Percentiles rank a stretch among this genome's conserved stretches.
These are phyloP conservation scores for Heliconius aoede DNA, from an alignment of 2,888 invertebrate genomes.

Conservation along the genomic window DNA sequence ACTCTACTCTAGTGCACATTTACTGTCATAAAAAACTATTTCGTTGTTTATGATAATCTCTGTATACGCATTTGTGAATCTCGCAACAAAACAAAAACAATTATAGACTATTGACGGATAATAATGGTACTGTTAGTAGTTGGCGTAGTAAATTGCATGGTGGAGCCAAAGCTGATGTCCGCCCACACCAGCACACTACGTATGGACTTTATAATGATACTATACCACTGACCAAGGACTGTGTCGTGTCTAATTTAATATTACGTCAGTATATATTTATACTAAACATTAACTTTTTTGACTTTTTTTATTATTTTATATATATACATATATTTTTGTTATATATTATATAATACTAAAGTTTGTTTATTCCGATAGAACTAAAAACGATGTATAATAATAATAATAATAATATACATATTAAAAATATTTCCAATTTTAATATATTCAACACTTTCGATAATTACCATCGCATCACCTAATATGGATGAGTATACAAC, in stretches of 20 bases:
- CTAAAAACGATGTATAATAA: no score
- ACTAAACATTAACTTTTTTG: background rate
- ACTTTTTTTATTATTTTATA: no score
- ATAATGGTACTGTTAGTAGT: constrained; percentile 50
- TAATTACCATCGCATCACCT: background rate
- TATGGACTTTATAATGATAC: constrained; percentile 45
- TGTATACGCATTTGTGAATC: constrained; percentile 7
- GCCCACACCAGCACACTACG: constrained; percentile 44
- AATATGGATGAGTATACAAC: constrained; percentile 10
- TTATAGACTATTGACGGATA: constrained; percentile 46
- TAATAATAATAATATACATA: background rate
- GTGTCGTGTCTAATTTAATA: constrained; percentile 33
- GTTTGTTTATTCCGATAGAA: no score
- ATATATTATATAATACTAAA: no score
- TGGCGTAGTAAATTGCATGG: constrained; percentile 50
- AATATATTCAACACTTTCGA: constrained; percentile 9
- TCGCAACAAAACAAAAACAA: constrained; percentile 39
- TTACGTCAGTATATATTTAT: background rate
- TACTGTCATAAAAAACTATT: background rate
- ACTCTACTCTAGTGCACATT: background rate
- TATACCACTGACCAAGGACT: constrained; percentile 42
- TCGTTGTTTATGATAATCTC: background rate
- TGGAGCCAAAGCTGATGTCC: constrained; percentile 48
- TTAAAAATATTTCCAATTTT: background rate
- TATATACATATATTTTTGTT: no score